Base-by-base conservation (phyloP, 2,888 invertebrate genomes). In the Eulithis testata region DNA sequence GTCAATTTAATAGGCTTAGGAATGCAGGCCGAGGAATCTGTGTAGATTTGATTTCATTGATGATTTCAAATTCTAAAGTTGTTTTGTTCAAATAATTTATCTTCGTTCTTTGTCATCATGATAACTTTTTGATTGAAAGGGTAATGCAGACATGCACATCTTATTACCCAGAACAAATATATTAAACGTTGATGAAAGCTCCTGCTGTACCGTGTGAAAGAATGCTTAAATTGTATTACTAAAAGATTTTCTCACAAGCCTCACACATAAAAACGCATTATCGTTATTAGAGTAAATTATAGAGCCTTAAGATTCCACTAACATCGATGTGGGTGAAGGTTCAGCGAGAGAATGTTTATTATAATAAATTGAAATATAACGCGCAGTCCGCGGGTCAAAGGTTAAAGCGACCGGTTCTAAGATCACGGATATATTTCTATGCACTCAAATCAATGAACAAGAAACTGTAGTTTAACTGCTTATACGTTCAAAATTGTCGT, bases 341-440 rank as follows among this genome's bases (percentile, higher is more conserved):
- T 71, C 21, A 73, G 72, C 75, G 72, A 73, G 75, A 75, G 72
- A 76, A 70, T 58, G 67, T 47, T 67, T 70, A 63, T 69, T 70
- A 74, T 71, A 64, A 67, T 61, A 73, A 64, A 69, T 73, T 66
- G 61, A 65, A 67, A 70, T 58, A 59, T 61, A 57, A 55, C 55
- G 57, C 65, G 65, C 69, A 72, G 68, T 67, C 59, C 67, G 64
- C 72, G 49, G 77, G 76, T 78, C 77, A 78, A 64, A 80, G 80
- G 78, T 76, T 73, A 47, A 73, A 64, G 68, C 65, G 52, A 72
- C 74, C 59, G 60, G 72, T 75, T 74, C 14, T 64, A 73, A 73
- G 70, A 70, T 50, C 62, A 59, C 68, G 65, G 60, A 56, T 64
- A 64, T 51, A 60, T 66, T 58, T 51, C 57, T 44, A 61, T 72